Evolutionary conservation across 2,888 invertebrate genomes (phyloP).

Genomic region (Copidosoma aretas): DNA sequence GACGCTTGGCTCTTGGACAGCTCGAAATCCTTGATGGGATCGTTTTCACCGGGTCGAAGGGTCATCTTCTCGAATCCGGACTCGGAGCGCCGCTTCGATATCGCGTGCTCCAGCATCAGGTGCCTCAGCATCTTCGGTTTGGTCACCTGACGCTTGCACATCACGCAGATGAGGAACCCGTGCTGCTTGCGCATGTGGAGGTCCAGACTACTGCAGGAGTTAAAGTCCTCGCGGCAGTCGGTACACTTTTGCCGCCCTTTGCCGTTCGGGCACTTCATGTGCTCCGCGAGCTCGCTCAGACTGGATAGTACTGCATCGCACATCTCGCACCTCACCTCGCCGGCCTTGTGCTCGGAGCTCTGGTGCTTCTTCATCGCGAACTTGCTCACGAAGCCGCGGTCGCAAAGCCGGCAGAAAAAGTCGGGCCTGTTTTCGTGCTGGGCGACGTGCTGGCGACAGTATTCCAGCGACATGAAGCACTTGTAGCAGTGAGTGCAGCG

Average conservation of each 20-base stretch:
- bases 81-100: conserved; percentile 44
- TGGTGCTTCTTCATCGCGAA: conserved; percentile 54
- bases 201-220: conserved; percentile 42
- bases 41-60: conserved; percentile 30
- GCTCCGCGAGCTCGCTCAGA: conserved; percentile 41
- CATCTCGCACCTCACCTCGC: conserved; percentile 44
- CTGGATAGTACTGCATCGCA: conserved; percentile 42
- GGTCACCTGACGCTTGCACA: conserved; percentile 40
- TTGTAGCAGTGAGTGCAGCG: conserved; percentile 55
- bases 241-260: conserved; percentile 41
- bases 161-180: conserved; percentile 41
- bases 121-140: conserved; percentile 41
- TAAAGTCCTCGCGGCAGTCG: conserved; percentile 43
- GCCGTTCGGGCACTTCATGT: conserved; percentile 38
- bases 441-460: conserved; percentile 56
- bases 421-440: conserved; percentile 53
- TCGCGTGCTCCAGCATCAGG: conserved; percentile 45
- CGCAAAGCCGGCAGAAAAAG: conserved; percentile 52
- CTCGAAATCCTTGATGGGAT: conserved; percentile 22
- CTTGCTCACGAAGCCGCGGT: conserved; percentile 51
- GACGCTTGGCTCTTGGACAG: background rate
- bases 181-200: conserved; percentile 45
- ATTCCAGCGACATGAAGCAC: conserved; percentile 57
- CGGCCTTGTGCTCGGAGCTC: conserved; percentile 46
- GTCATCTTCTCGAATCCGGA: conserved; percentile 35